Percentiles rank a stretch among this genome's conserved stretches.
Evolutionary conservation across 2,113 vertebrate species (phyloP).

Genomic region (Seriola rivoliana): DNA sequence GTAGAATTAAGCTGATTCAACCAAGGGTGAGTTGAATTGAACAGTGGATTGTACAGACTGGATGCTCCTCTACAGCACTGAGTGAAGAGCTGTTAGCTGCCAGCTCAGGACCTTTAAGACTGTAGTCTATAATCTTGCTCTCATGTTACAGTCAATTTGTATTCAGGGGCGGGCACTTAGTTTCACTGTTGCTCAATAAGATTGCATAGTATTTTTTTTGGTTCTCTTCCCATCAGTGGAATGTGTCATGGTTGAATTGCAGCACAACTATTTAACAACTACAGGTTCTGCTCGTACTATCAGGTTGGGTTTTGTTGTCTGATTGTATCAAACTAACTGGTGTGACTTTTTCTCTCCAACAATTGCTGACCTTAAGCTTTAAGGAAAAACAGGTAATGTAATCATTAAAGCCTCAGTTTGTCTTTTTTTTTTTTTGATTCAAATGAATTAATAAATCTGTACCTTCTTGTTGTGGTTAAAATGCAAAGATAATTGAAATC

Average conservation of each 20-base stretch:
- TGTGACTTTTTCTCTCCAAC: conserved; percentile 60
- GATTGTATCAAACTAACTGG: conserved; percentile 42
- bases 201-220: neutral
- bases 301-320: neutral
- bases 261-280: neutral
- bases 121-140: too few relatives aligned
- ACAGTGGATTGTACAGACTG: too few relatives aligned
- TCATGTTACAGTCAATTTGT: neutral
- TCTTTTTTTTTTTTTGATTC: conserved; percentile 44
- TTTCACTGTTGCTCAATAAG: too few relatives aligned
- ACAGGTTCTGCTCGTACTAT: neutral
- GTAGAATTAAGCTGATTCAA: too few relatives aligned
- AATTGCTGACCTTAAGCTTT: conserved; percentile 74
- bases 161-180: neutral
- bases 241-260: neutral
- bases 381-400: conserved; percentile 75
- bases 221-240: neutral
- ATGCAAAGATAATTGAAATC: neutral
- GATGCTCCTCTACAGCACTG: too few relatives aligned
- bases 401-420: neutral
- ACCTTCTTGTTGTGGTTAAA: neutral
- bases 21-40: too few relatives aligned
- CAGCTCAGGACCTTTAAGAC: too few relatives aligned
- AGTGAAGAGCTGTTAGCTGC: neutral
- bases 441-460: neutral